These are phyloP conservation scores for Siniperca undulata DNA, from an alignment of 2,797 vertebrate species.

Conservation along the genomic window DNA sequence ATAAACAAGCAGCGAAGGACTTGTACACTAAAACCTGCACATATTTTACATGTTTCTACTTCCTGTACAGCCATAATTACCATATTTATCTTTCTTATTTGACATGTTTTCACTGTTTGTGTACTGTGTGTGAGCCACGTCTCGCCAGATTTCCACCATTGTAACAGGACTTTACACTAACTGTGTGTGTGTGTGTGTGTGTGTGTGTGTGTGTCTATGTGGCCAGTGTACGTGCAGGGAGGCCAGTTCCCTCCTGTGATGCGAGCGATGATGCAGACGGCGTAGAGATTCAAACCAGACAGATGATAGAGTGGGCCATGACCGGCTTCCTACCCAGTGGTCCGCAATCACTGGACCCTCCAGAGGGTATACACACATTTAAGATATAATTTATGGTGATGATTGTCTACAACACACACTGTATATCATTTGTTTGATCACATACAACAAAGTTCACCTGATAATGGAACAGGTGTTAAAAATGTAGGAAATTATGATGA, in stretches of 20 bases:
- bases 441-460: not conserved
- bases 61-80: not conserved
- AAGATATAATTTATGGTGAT: not conserved
- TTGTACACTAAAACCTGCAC: not conserved
- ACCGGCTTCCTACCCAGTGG: conserved; percentile 91
- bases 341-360: conserved; percentile 88
- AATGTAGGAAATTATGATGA: not conserved
- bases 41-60: not conserved
- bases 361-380: conserved; percentile 72
- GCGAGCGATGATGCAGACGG: conserved; percentile 79
- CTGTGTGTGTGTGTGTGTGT: conserved; percentile 1
- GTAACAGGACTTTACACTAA: not conserved
- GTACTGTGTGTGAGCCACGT: not conserved
- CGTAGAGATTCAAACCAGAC: conserved; percentile 90
- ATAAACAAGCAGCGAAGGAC: conserved; percentile 17
- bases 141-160: not conserved
- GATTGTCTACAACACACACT: not conserved
- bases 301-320: conserved; percentile 95
- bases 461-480: not conserved
- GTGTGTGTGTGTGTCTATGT: conserved; percentile 80
- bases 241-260: conserved; percentile 85
- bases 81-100: conserved; percentile 18
- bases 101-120: not conserved
- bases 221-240: conserved; percentile 89
- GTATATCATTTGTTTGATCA: not conserved